These are phyloP conservation scores for Semotilus atromaculatus DNA, from an alignment of 2,797 vertebrate species.

Conservation along the genomic window DNA sequence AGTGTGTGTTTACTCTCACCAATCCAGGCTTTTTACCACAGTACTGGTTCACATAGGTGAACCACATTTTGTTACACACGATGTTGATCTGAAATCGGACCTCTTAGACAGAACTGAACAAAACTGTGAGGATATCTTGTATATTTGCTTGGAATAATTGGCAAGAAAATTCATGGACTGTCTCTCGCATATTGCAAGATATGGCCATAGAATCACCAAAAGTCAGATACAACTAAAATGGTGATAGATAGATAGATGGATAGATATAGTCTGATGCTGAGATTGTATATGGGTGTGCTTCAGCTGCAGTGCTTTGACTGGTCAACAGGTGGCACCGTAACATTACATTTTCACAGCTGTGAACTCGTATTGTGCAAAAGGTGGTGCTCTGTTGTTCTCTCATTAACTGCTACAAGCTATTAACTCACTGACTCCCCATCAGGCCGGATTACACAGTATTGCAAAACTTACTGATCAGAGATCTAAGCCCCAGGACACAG, in stretches of 20 bases:
- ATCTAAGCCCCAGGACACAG: conserved; percentile 23
- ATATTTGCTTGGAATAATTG: not conserved
- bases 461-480: conserved; percentile 14
- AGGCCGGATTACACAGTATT: not conserved
- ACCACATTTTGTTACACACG: not conserved
- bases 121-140: not conserved
- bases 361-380: not conserved
- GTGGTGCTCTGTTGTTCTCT: not conserved
- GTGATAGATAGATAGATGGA: not conserved
- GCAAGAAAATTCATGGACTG: too few species aligned
- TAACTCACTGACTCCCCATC: not conserved
- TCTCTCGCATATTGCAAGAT: too few species aligned
- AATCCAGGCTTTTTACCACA: not conserved
- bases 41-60: not conserved
- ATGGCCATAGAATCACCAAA: too few species aligned
- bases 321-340: conserved; percentile 41
- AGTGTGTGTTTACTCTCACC: not conserved
- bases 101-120: not conserved
- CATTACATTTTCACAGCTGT: conserved; percentile 3
- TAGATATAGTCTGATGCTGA: too few species aligned
- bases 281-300: not conserved
- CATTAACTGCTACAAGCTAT: not conserved
- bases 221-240: too few species aligned
- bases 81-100: not conserved
- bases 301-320: conserved; percentile 2